These are phyloP conservation scores for Rhynchonycteris naso DNA, from an alignment of 2,797 vertebrate genomes.

Conservation along the genomic window DNA sequence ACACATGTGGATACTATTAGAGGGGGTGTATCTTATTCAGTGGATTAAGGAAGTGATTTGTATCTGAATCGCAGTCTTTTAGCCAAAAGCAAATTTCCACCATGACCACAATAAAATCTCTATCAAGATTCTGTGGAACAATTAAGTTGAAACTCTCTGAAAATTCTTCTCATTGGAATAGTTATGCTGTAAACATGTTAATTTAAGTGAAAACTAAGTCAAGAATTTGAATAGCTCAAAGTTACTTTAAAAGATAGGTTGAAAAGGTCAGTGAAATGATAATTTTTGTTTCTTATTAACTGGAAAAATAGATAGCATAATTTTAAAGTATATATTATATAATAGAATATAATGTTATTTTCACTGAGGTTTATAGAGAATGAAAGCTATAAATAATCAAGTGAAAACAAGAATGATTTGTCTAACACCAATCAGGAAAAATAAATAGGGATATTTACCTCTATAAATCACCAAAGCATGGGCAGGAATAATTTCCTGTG, in stretches of 20 bases:
- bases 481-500: background rate
- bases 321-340: background rate
- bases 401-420: slow-evolving; percentile 15
- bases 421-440: slow-evolving; percentile 1
- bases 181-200: background rate
- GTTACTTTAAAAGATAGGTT: slow-evolving; percentile 25
- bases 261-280: slow-evolving; percentile 18
- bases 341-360: slow-evolving; percentile 41
- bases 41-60: background rate
- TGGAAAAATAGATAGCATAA: background rate
- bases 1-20: background rate
- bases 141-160: slow-evolving; percentile 17
- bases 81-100: background rate
- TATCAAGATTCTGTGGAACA: background rate
- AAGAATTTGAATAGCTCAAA: slow-evolving; percentile 24
- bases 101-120: background rate
- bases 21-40: background rate
- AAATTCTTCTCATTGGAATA: slow-evolving; percentile 23
- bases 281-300: slow-evolving; percentile 39
- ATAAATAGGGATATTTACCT: background rate
- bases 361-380: slow-evolving; percentile 12
- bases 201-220: slow-evolving; percentile 25
- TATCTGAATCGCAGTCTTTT: background rate
- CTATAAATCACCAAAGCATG: background rate
- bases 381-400: slow-evolving; percentile 40